Base-by-base conservation (phyloP, 37 sponge, comb jelly and placozoan species). In the Ephydatia muelleri region DNA sequence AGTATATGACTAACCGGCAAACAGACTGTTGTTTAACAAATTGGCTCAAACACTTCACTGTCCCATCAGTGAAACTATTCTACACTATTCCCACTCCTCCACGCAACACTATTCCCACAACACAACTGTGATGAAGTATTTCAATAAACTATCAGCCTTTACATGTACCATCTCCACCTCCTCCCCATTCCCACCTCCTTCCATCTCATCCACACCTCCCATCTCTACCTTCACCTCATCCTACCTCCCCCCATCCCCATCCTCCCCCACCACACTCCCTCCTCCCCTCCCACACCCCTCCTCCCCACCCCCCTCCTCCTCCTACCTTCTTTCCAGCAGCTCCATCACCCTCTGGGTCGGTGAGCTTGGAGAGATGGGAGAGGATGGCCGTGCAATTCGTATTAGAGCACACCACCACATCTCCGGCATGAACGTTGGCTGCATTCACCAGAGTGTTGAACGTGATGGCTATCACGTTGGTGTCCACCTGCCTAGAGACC, bases 341-440 rank as follows among this genome's bases (percentile, higher is more conserved):
- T n/a, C n/a, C n/a, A n/a, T n/a, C n/a, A n/a, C n/a, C n/a, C n/a
- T n/a, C n/a, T n/a, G n/a, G n/a, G n/a, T n/a, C 40, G 8, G 13
- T 22, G 12, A 85, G 68, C 22, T n/a, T 68, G 35, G 85, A 68
- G n/a, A 90, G 48, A 33, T 75, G 86, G 9, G 83, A 81, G 22
- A 90, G 64, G 22, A 92, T 85, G 83, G 95, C 84, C 0, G 79
- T 77, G 80, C 95, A 95, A 34, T 28, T 33, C 0, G 77, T 28
- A 43, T 82, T 84, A 35, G 72, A 28, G 68, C 95, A 95, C 72
- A 89, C 71, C 67, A 89, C 88, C 21, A 85, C 85, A 48, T 95
- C 95, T 33, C 95, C 95, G 3, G 95, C 92, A 85, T 92, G 92
- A 38, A 95, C 81, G 75, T 84, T 38, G 40, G 92, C 89, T 26